Base-by-base conservation (phyloP, 2,888 invertebrate species). In the Trichopoda pennipes region DNA sequence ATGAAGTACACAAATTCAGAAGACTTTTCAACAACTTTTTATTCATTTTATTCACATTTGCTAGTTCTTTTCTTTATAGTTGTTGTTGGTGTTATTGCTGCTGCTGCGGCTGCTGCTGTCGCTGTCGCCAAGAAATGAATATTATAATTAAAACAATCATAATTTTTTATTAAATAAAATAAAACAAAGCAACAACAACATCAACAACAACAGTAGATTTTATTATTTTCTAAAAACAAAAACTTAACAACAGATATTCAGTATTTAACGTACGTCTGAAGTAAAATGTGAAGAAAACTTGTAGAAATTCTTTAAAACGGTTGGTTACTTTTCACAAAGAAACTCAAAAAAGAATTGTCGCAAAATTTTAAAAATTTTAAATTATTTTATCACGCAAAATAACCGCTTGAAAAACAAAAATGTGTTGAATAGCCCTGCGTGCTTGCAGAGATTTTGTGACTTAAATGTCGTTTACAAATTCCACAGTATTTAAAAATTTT, bases 101-200 rank as follows among this genome's bases (percentile, higher is more conserved):
- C 9, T 58, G 74, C 35, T 61, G 35, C 58, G 47, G 61, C 49
- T 51, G 53, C 3, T 44, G 63, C 7, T 49, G 28, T 12, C 49
- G 74, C 35, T 61, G 35, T 53, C 47, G 61, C 49, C 63, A 51
- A 63, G 55, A 82, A 74, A 55, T 70, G 64, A 82, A 75, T 49
- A 79, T 82, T 79, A 79, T 82, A 82, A 82, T 82, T 82, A 82
- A 82, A 79, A 82, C 79, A 75, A 79, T 82, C 82, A 82, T 79
- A 82, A 75, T 79, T 75, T 82, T 75, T 82, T 79, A 76, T 75
- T 82, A 72, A 69, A 42, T 28, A 23, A 64, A 17, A 58, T n/a
- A 21, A 72, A 47, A 44, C 64, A n/a, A n/a, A n/a, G n/a, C n/a
- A n/a, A n/a, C n/a, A n/a, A n/a, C n/a, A n/a, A n/a, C n/a, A n/a